These are phyloP conservation scores for Plebejus anna DNA, from an alignment of 2,888 invertebrate species.

Conservation along the genomic window DNA sequence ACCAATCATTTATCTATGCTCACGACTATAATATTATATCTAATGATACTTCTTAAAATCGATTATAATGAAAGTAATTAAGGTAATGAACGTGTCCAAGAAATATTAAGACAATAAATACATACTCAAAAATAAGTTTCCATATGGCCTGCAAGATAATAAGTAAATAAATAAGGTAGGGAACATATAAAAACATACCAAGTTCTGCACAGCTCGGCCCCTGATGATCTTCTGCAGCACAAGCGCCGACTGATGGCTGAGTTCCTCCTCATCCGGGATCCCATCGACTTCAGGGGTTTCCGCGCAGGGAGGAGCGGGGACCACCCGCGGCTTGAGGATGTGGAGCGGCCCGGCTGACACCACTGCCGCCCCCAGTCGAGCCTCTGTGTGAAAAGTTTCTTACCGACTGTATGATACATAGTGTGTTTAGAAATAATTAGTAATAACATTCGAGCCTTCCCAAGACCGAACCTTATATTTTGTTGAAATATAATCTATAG, in stretches of 20 bases:
- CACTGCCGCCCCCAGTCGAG: conserved; percentile 57
- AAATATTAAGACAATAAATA: too few relatives aligned
- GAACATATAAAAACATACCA: conserved; percentile 61
- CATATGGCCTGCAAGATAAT: too few relatives aligned
- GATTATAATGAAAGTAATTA: too few relatives aligned
- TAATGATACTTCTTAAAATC: too few relatives aligned
- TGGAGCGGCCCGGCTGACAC: conserved; percentile 53
- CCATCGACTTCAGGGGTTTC: conserved; percentile 57
- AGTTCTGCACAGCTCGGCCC: conserved; percentile 85
- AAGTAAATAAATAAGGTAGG: neutral
- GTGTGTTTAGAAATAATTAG: neutral
- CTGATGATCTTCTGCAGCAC: conserved; percentile 83
- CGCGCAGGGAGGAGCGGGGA: conserved; percentile 46
- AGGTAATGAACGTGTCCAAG: too few relatives aligned
- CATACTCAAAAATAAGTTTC: too few relatives aligned
- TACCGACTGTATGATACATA: too few relatives aligned
- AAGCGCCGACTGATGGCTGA: conserved; percentile 71
- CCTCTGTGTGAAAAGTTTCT: conserved; percentile 47
- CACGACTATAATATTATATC: too few relatives aligned
- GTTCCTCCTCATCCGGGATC: conserved; percentile 51
- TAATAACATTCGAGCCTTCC: neutral
- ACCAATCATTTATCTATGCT: too few relatives aligned
- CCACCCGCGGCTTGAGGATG: conserved; percentile 53
- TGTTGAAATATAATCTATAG: too few relatives aligned
- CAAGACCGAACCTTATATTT: too few relatives aligned